Evolutionary conservation across 1,140 invertebrate genomes (phyloP).

Genomic region (Tetragnatha versicolor): DNA sequence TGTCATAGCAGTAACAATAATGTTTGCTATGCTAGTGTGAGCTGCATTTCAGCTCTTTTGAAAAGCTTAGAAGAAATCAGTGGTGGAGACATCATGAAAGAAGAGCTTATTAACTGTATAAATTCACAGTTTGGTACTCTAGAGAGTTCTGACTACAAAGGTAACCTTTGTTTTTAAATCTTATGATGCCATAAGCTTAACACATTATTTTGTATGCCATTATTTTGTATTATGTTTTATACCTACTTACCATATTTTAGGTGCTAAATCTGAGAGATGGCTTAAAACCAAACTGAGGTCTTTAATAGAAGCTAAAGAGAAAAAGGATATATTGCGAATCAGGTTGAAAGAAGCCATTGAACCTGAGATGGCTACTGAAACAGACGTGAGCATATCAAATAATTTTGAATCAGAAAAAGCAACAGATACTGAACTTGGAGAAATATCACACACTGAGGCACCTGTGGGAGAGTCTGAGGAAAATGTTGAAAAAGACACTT

Average conservation of each 20-base stretch:
- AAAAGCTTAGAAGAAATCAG: conserved; percentile 82
- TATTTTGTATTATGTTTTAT: background rate
- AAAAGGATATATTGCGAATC: background rate
- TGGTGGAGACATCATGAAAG: conserved; percentile 61
- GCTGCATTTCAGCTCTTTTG: conserved; percentile 83
- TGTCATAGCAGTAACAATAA: conserved; percentile 74
- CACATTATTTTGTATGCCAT: background rate
- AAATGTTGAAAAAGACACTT: too few relatives aligned
- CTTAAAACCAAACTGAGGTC: conserved; percentile 44
- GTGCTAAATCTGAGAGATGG: conserved; percentile 49
- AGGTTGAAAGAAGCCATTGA: background rate
- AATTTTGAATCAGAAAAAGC: background rate
- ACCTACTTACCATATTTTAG: conserved; percentile 2
- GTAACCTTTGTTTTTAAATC: conserved; percentile 57
- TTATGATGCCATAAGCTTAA: background rate
- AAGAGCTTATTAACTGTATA: conserved; percentile 71
- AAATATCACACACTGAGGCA: too few relatives aligned
- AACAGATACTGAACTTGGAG: too few relatives aligned
- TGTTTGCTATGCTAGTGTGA: conserved; percentile 79
- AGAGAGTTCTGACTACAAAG: conserved; percentile 80
- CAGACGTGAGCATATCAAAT: too few relatives aligned
- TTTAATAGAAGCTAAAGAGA: conserved; percentile 25
- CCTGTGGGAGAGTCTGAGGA: too few relatives aligned
- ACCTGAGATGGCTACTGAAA: too few relatives aligned
- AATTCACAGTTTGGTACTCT: conserved; percentile 76